Conservation (phyloP, 2,797 vertebrate genomes). For the Anguilla megastoma region DNA sequence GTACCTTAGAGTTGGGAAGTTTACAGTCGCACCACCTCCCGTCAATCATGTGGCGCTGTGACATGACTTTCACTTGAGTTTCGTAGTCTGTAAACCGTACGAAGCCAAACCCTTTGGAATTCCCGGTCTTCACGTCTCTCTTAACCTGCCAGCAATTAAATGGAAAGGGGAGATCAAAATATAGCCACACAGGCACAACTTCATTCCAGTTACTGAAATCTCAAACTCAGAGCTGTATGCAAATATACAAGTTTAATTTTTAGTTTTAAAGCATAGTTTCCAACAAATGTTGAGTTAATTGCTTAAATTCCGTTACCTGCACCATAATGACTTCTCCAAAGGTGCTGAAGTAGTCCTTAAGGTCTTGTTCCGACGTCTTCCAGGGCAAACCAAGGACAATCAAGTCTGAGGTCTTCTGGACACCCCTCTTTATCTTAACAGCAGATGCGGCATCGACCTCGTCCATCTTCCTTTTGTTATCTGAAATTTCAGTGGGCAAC, state of each 20-base stretch:
- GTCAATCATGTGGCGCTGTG: constrained; percentile 98
- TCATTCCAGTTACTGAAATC: not conserved
- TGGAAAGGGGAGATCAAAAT: not conserved
- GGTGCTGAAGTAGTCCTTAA: constrained; percentile 95
- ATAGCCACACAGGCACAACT: not conserved
- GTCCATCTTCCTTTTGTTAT: constrained; percentile 99
- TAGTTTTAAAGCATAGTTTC: too few species aligned
- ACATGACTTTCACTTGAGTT: constrained; percentile 96
- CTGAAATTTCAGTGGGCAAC: constrained; percentile 61
- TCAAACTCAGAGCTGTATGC: not conserved
- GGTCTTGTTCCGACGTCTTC: constrained; percentile 97
- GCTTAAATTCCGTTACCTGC: constrained; percentile 77
- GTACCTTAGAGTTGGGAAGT: constrained; percentile 97
- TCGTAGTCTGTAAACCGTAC: constrained; percentile 98
- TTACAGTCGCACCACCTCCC: constrained; percentile 99
- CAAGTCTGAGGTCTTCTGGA: constrained; percentile 96
- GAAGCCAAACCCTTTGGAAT: constrained; percentile 98
- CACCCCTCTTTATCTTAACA: constrained; percentile 94
- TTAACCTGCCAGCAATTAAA: constrained; percentile 80
- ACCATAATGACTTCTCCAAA: constrained; percentile 99
- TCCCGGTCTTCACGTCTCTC: constrained; percentile 94
- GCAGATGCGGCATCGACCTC: constrained; percentile 96
- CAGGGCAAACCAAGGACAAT: constrained; percentile 95
- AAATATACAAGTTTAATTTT: not conserved
- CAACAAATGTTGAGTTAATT: not conserved